Base-by-base conservation (phyloP, 2,113 vertebrate species). In the Podarcis raffonei region DNA sequence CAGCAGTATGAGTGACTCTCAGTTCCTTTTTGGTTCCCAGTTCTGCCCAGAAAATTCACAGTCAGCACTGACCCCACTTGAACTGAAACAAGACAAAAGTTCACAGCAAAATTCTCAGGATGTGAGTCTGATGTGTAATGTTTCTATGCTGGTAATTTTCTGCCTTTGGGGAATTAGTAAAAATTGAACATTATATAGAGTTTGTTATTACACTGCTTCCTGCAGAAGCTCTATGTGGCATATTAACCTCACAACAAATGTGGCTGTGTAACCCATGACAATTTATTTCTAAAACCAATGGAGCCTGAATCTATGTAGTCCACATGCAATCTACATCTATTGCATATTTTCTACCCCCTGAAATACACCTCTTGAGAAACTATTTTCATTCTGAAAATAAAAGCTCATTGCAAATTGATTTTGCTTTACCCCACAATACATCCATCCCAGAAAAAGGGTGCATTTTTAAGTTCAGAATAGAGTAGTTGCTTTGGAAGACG, bases 11-110 rank as follows among this genome's bases (percentile, higher is more conserved):
- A 97, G 97, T 6, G 98, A 99, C 81, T 98, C 98, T 12, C 98
- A 99, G 96, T 94, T 98, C 90, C 97, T 98, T 89, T 98, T 97
- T 69, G 97, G 98, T 86, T 99, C 98, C 80, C 98, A 99, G 94
- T 97, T 98, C 94, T 98, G 97, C 96, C 97, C 83, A 0, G 98
- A 99, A 76, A 97, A 97, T 13, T 96, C 95, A 84, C 98, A 98
- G 91, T 91, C 79, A 0, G 75, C 94, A 57, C 97, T 95, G 32
- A 96, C 97, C 23, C 96, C 97, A 0, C 93, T 97, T 94, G 97
- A 97, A 85, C 91, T 97, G 87, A 98, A 95, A 94, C 96, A 92
- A 48, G 80, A 91, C 37, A 95, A 90, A 92, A 92, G 90, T 62
- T 98, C 97, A 57, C 97, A 98, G 66, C 97, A 98, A 89, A 98